These are phyloP conservation scores for Polymixis lichenea DNA, from an alignment of 2,888 invertebrate species.

Conservation along the genomic window DNA sequence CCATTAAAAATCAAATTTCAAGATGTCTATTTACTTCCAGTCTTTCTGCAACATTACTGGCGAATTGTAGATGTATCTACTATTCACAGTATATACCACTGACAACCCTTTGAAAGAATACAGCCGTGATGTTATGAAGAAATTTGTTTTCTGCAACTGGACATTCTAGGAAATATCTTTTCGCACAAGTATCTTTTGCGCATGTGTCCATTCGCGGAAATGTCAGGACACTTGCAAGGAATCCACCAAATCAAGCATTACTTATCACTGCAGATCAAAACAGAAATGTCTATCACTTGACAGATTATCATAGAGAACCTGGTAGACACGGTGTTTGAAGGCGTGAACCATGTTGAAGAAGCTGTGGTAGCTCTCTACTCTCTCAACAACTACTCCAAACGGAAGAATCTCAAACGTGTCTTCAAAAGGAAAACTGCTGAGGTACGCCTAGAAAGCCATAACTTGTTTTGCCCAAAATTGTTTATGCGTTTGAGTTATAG, in stretches of 20 bases:
- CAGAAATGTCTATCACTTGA: constrained; percentile 56
- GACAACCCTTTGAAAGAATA: too few relatives aligned
- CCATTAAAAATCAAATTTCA: too few relatives aligned
- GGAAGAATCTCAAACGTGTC: constrained; percentile 93
- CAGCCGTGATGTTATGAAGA: too few relatives aligned
- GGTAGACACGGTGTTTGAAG: constrained; percentile 94
- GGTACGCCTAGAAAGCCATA: constrained; percentile 77
- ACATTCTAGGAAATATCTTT: too few relatives aligned
- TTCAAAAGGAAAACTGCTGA: constrained; percentile 93
- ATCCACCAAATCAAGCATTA: not conserved
- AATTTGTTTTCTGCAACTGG: too few relatives aligned
- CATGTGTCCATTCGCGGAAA: not conserved
- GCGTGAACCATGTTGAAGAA: constrained; percentile 95
- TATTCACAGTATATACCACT: too few relatives aligned
- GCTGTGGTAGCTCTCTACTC: constrained; percentile 94
- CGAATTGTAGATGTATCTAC: too few relatives aligned
- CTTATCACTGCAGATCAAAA: not conserved
- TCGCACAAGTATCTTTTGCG: too few relatives aligned
- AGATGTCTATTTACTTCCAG: too few relatives aligned
- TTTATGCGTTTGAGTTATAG: too few relatives aligned
- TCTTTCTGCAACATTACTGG: too few relatives aligned
- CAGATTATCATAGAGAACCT: constrained; percentile 96
- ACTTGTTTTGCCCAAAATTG: not conserved
- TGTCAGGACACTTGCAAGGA: not conserved
- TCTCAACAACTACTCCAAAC: constrained; percentile 94